Evolutionary conservation across 2,113 vertebrate genomes (phyloP), one percentile per base, ranked within the genome.

Genomic region (Lagenorhynchus albirostris): DNA sequence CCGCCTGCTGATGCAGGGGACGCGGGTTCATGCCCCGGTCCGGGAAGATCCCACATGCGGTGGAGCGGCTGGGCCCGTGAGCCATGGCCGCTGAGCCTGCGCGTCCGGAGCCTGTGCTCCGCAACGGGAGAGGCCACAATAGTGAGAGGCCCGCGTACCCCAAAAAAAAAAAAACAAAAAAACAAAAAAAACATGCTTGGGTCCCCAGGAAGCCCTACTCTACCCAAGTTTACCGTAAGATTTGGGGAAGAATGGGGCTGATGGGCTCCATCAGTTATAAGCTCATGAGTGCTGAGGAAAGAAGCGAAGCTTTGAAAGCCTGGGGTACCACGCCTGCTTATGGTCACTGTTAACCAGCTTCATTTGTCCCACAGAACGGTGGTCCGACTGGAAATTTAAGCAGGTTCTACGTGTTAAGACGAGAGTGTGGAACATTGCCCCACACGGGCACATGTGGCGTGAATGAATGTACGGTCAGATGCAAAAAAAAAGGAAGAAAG

Each of bases 241-340:
- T 99, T 67, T 99, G 99, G 99, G 98, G 98, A 41, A 99, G 99
- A 44, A 0, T 99, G 3, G 98, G 98, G 92, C 79, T 18, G 98
- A 99, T 98, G 88, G 4, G 55, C 11, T 98, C 91, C 5, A 0
- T 85, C 5, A 99, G 98, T 98, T 99, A 99, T 98, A 99, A 99
- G 98, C 1, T 99, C 41, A 99, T 99, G 44, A 99, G 98, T n/a
- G 99, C 99, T 38, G 99, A 99, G 99, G 89, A 20, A n/a, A 23
- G 31, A 65, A 23, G 67, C 2, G 8, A 20, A 73, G 26, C 70
- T 38, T 17, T 25, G 60, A 41, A 60, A 89, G 25, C 33, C 26
- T n/a, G 2, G 3, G 65, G 33, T 7, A 8, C 85, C 1, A 4
- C 3, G 11, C 20, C 41, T 23, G 77, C 68, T 6, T 0, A 1